These are phyloP conservation scores for Petrocephalus sullivani DNA, from an alignment of 2,797 vertebrate species.

Conservation along the genomic window DNA sequence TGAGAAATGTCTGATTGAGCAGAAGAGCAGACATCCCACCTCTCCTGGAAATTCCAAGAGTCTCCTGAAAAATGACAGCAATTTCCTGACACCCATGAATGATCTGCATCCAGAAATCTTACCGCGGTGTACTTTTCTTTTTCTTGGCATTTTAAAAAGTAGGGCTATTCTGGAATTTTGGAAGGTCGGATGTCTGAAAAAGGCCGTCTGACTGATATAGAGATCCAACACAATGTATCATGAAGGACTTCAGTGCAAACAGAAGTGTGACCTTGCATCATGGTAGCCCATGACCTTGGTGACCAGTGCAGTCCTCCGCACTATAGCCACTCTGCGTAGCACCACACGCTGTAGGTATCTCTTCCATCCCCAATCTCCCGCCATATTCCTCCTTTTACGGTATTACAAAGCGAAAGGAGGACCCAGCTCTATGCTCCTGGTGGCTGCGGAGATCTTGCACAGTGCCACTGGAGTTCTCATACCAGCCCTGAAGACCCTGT, in stretches of 20 bases:
- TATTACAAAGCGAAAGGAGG: constrained; percentile 20
- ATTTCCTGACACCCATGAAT: too few species aligned
- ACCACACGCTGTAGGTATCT: constrained; percentile 4
- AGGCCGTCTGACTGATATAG: neutral
- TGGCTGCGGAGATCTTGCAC: constrained; percentile 2
- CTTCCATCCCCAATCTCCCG: constrained; percentile 18
- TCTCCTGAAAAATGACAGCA: too few species aligned
- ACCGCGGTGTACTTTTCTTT: too few species aligned
- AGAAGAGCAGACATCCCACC: too few species aligned
- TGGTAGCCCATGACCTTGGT: neutral
- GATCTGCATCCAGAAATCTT: too few species aligned
- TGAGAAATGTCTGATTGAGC: too few species aligned
- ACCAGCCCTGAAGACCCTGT: neutral
- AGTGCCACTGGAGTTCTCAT: neutral
- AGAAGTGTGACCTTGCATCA: neutral
- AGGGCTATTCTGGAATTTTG: neutral
- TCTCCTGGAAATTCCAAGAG: too few species aligned
- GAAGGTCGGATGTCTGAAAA: neutral
- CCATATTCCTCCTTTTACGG: constrained; percentile 25
- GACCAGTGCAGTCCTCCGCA: neutral
- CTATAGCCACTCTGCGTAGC: neutral
- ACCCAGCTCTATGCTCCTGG: neutral
- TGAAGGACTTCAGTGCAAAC: neutral
- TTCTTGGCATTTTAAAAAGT: too few species aligned
- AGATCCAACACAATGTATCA: neutral